phyloP scores from a whole-genome alignment of 1,140 invertebrate genomes.

The Drosophila eugracilis region DNA sequence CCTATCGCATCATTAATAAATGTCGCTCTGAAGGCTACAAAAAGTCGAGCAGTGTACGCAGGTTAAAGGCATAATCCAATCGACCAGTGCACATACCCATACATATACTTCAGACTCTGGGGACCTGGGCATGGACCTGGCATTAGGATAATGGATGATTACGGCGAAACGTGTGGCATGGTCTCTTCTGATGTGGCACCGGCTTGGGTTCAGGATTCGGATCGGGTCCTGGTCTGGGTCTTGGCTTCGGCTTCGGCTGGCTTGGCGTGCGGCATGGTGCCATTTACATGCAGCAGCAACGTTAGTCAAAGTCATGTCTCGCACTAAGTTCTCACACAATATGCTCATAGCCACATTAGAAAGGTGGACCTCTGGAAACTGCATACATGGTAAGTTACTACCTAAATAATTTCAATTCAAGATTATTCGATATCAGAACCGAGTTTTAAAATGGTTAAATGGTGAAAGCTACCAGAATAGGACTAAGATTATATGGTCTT shows the following conservation, averaged over 20 bases:
- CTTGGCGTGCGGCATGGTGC: slow-evolving; percentile 60
- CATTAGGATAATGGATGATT: slow-evolving; percentile 83
- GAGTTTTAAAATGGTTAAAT: background rate
- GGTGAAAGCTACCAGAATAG: background rate
- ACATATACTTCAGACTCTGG: slow-evolving; percentile 38
- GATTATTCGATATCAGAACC: background rate
- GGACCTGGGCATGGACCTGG: slow-evolving; percentile 63
- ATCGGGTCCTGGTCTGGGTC: background rate
- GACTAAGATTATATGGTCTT: no score
- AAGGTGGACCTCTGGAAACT: slow-evolving; percentile 11
- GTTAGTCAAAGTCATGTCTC: slow-evolving; percentile 79
- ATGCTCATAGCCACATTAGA: slow-evolving; percentile 23
- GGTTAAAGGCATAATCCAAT: slow-evolving; percentile 72
- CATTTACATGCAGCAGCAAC: slow-evolving; percentile 80
- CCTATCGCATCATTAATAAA: slow-evolving; percentile 69
- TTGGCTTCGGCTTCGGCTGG: background rate
- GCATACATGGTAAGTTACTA: background rate
- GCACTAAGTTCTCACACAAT: slow-evolving; percentile 58
- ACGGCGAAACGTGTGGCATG: slow-evolving; percentile 75
- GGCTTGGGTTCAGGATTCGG: background rate
- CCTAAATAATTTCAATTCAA: background rate
- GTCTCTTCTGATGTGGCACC: slow-evolving; percentile 2
- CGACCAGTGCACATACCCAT: slow-evolving; percentile 35
- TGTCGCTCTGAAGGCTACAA: slow-evolving; percentile 44
- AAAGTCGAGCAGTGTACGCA: slow-evolving; percentile 51